Base-by-base conservation (phyloP, 2,797 vertebrate species). In the Megalops cyprinoides region DNA sequence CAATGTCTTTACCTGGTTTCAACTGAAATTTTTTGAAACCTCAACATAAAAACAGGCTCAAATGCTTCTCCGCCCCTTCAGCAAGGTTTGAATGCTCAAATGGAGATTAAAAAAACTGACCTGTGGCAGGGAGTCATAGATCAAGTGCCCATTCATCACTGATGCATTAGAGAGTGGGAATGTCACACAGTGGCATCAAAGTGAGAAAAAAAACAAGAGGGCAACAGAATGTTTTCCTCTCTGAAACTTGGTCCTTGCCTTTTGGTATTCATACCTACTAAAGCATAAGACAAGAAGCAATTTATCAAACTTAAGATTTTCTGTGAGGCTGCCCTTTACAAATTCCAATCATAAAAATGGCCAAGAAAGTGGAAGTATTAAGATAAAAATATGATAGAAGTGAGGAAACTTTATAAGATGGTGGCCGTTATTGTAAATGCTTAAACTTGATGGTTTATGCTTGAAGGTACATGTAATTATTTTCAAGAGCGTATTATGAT, bases 371-470 rank as follows among this genome's bases (percentile, higher is more conserved):
- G 23, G n/a, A 18, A 48, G n/a, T n/a, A n/a, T n/a, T n/a, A n/a
- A n/a, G n/a, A n/a, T n/a, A n/a, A n/a, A n/a, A n/a, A n/a, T n/a
- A n/a, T n/a, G n/a, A n/a, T n/a, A n/a, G n/a, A n/a, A n/a, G n/a
- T n/a, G n/a, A n/a, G n/a, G n/a, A 4, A 25, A 8, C 56, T 42
- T 65, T 10, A 67, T 79, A 65, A 56, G 20, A 78, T n/a, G n/a
- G n/a, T n/a, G 53, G 73, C 67, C 23, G 58, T 20, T 62, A 76
- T 69, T 69, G 42, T 55, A 39, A 53, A 53, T 18, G 51, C 51
- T 53, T 53, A 53, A 53, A 14, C 51, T 20, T 53, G 51, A 53
- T 20, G 23, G 51, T 53, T 56, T 18, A n/a, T 20, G n/a, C n/a
- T n/a, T n/a, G n/a, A n/a, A n/a, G n/a, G n/a, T n/a, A n/a, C n/a